These are phyloP conservation scores for Gadus chalcogrammus DNA, from an alignment of 2,113 vertebrate species.

Conservation along the genomic window DNA sequence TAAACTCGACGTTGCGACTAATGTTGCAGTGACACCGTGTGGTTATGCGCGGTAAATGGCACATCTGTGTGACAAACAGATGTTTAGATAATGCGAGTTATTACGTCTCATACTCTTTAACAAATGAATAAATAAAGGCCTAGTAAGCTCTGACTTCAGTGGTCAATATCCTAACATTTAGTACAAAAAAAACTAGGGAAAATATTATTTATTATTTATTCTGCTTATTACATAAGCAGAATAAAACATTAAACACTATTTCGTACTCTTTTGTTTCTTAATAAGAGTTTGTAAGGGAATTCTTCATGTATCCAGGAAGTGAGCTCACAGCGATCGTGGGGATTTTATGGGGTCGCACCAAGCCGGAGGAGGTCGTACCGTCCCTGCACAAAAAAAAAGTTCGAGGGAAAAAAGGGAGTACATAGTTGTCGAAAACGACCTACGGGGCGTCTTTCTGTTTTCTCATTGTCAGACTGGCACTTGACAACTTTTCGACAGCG, in stretches of 20 bases:
- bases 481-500: not conserved
- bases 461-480: not conserved
- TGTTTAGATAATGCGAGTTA: no score
- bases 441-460: constrained; percentile 9
- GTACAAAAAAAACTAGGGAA: no score
- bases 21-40: constrained; percentile 54
- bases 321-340: constrained; percentile 49
- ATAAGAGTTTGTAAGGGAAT: constrained; percentile 31
- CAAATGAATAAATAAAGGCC: no score
- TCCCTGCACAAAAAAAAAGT: constrained; percentile 48
- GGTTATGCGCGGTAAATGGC: constrained; percentile 27
- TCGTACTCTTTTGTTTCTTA: not conserved
- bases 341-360: constrained; percentile 58
- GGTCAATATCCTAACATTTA: no score
- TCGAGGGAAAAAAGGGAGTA: constrained; percentile 27
- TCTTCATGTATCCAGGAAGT: constrained; percentile 63
- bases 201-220: not conserved
- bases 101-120: no score
- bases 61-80: not conserved
- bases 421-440: not conserved
- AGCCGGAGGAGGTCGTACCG: constrained; percentile 61
- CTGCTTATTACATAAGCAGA: not conserved
- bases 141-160: no score
- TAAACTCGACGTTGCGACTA: not conserved
- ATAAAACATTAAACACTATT: no score